A percentile compares a stretch with the other conserved stretches of the same genome.
phyloP scores from a whole-genome alignment of 2,113 vertebrate species.

The Tautogolabrus adspersus region DNA sequence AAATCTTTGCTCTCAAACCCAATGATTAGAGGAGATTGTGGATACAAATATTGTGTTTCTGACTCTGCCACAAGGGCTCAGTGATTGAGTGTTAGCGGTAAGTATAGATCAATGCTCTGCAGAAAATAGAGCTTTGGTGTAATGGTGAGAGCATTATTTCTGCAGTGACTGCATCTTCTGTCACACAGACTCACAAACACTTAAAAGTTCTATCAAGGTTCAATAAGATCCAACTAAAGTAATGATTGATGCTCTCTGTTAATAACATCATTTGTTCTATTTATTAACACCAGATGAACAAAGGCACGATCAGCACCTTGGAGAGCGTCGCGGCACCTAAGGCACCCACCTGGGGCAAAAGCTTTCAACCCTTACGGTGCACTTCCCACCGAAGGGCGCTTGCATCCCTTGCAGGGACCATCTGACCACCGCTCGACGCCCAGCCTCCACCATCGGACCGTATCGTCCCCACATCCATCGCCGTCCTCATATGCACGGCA shows the following conservation, averaged over 20 bases:
- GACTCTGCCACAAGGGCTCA: slow-evolving; percentile 43
- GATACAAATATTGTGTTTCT: slow-evolving; percentile 55
- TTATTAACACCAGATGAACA: neutral
- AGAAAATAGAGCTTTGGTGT: slow-evolving; percentile 39
- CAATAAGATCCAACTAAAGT: slow-evolving; percentile 35
- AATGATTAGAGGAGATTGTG: slow-evolving; percentile 62
- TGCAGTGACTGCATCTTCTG: slow-evolving; percentile 5
- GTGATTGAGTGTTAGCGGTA: slow-evolving; percentile 29
- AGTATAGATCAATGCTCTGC: slow-evolving; percentile 31
- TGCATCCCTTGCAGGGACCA: too few relatives aligned
- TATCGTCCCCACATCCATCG: too few relatives aligned
- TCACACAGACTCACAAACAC: slow-evolving; percentile 33
- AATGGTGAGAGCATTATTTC: slow-evolving; percentile 17
- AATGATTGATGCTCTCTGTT: slow-evolving; percentile 30
- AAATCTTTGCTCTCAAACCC: slow-evolving; percentile 38
- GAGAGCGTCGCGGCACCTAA: too few relatives aligned
- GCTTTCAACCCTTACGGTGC: too few relatives aligned
- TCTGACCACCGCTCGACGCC: too few relatives aligned
- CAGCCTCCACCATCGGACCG: too few relatives aligned
- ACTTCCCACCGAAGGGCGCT: too few relatives aligned
- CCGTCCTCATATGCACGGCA: too few relatives aligned
- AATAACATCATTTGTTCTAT: slow-evolving; percentile 30
- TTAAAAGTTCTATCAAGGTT: neutral
- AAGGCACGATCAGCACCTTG: too few relatives aligned
- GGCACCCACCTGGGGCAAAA: too few relatives aligned